Base-by-base conservation (phyloP, 2,797 vertebrate genomes). In the Iguana delicatissima region DNA sequence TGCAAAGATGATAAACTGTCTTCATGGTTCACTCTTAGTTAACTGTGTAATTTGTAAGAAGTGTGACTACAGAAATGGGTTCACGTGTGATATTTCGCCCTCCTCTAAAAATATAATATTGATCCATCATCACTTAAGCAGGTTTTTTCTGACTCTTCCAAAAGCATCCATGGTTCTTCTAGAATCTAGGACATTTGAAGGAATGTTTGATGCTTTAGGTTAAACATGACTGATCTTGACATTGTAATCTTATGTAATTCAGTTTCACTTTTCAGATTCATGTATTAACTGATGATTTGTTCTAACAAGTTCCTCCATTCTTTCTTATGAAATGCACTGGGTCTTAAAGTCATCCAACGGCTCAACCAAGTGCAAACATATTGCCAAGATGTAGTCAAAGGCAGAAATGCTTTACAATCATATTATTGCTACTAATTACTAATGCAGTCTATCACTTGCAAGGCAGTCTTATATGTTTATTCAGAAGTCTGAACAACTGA, bases 111-210 rank as follows among this genome's bases (percentile, higher is more conserved):
- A 10, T 74, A 35, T 18, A 64, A 16, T 86, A 42, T 91, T 80
- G 42, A 7, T 85, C 57, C 32, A 84, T 9, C 9, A 89, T 12
- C 73, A 80, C 59, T 76, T 35, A 76, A 94, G n/a, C 73, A 92
- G 4, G 16, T 16, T 59, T 59, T 59, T 59, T 9, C 16, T 90
- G 80, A 89, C 80, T 32, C 67, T 84, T 69, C 24, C 6, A 69
- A 29, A 29, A 6, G 1, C 67, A 26, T 69, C 26, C 67, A 81
- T 89, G 79, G 59, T 3, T 86, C 20, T 35, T 84, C 18, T 88
- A 38, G 81, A 35, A 10, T 84, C 18, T 88, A 38, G 81, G 42
- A 10, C n/a, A 83, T 87, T 72, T 89, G 80, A 91, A 94, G 80
- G 32, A 64, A 86, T 80, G 91, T 82, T 79, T 35, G 62, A 55